Evolutionary conservation across 2,113 vertebrate genomes (phyloP), one percentile per base, ranked within the genome.

Genomic region (Panthera uncia): DNA sequence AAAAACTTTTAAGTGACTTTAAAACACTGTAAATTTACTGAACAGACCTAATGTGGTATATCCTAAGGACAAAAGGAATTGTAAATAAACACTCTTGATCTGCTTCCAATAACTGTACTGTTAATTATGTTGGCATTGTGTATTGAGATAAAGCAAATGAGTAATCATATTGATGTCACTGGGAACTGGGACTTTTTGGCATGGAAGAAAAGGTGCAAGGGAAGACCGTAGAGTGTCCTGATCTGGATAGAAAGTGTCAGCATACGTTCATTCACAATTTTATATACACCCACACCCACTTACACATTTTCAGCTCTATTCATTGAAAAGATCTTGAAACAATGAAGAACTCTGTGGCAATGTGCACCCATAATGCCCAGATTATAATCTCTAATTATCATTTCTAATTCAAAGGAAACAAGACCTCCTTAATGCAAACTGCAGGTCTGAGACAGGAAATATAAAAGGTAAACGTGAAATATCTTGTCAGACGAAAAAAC

Each of bases 381-480:
- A 57, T 71, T 88, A 52, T 78, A 48, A 61, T 66, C 65, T 94
- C 78, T 96, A 80, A 94, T 65, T 83, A 88, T 41, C 94, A 94
- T 61, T 66, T 85, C 36, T 61, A 85, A 88, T 68, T 87, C 13
- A 79, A 79, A 86, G 31, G 23, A 91, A 85, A 95, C 19, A 48
- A 89, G 31, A 23, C 16, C 4, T 63, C 6, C 23, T 91, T 88
- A 71, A n/a, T 21, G 19, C 5, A 81, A 38, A 94, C n/a, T 83
- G 16, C 33, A 94, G 63, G 31, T 74, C 63, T 93, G 29, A 71
- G 38, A 41, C 23, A 90, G 55, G n/a, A 95, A 83, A 48, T 55
- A 81, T 4, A 65, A 11, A 87, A 76, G 9, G 65, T 74, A 55
- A 74, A 93, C 27, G 9, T 38, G 38, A 36, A 93, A 55, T 66